A percentile compares a stretch with the other conserved stretches of the same genome.
phyloP scores from a whole-genome alignment of 30 jellyfish, hydroid and myxozoan genomes.

The Pelagia noctiluca region DNA sequence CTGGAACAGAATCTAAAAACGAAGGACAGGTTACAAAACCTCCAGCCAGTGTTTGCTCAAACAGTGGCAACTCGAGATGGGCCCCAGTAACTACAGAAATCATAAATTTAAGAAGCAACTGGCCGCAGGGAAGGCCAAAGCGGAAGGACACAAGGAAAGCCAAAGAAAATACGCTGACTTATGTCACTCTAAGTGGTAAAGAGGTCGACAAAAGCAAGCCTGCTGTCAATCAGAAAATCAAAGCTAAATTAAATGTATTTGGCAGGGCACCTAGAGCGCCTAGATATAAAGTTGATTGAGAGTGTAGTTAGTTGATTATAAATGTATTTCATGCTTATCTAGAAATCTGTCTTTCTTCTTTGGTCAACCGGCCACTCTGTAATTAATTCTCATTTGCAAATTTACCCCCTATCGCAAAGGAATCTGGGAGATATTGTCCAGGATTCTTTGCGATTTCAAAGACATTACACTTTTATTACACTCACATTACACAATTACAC shows the following conservation, averaged over 20 bases:
- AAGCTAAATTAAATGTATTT: not conserved
- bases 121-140: conserved; percentile 38
- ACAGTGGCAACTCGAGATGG: conserved; percentile 6
- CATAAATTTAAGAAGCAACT: conserved; percentile 62
- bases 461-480: no score
- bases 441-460: no score
- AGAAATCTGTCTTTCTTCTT: no score
- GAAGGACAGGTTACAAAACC: not conserved
- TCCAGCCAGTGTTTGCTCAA: not conserved
- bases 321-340: no score
- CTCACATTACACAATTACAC: no score
- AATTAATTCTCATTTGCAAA: no score
- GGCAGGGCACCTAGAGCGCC: not conserved
- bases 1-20: not conserved
- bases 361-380: no score
- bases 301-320: no score
- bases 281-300: no score
- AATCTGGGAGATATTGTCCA: no score
- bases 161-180: conserved; percentile 51
- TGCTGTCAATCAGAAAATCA: not conserved
- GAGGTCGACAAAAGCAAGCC: conserved; percentile 47
- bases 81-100: conserved; percentile 5
- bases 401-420: no score
- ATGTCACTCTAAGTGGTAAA: conserved; percentile 76
- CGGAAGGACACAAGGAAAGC: not conserved